Conservation (phyloP, 2,888 invertebrate species). For the Crepidodera aurea region DNA sequence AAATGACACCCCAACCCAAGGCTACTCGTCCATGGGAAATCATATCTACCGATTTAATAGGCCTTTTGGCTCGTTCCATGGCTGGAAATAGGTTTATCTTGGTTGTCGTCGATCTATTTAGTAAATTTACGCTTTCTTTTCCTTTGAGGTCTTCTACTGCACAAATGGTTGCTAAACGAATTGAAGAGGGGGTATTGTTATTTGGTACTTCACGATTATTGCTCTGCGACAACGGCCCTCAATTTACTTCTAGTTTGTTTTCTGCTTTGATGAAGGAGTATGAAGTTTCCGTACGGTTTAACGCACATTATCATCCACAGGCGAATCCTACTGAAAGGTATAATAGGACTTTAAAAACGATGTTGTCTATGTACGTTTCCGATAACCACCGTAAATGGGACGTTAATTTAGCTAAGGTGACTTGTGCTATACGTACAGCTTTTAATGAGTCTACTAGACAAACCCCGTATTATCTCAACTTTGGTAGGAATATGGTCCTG, state of each 20-base stretch:
- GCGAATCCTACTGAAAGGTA: too few relatives aligned
- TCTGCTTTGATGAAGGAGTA: too few relatives aligned
- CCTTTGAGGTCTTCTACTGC: neutral
- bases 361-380: constrained; percentile 17
- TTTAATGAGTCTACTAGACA: constrained; percentile 8
- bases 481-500: constrained; percentile 12
- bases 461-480: constrained; percentile 23
- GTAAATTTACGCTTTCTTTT: neutral
- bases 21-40: constrained; percentile 11
- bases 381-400: constrained; percentile 29
- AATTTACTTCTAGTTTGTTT: too few relatives aligned
- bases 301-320: too few relatives aligned
- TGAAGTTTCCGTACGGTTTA: too few relatives aligned
- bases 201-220: too few relatives aligned
- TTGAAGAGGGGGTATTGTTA: too few relatives aligned
- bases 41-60: constrained; percentile 21
- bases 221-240: too few relatives aligned
- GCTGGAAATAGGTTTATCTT: neutral
- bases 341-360: too few relatives aligned
- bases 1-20: constrained; percentile 18
- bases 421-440: constrained; percentile 27
- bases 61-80: constrained; percentile 16
- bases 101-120: neutral
- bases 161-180: neutral
- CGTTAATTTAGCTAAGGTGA: constrained; percentile 13